phyloP scores from a whole-genome alignment of 2,888 invertebrate genomes.

The Nomada ruficornis region DNA sequence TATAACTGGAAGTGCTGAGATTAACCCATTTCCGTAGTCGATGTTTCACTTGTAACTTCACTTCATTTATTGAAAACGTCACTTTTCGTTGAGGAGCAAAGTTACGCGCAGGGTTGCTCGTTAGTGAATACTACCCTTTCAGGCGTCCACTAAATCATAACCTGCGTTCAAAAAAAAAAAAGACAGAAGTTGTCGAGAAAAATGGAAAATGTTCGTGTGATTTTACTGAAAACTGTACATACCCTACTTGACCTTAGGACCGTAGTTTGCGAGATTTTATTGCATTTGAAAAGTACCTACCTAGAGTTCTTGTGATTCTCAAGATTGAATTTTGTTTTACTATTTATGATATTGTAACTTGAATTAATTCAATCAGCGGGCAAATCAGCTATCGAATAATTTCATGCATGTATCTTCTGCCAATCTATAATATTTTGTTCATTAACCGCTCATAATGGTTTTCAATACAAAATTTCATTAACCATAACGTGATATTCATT shows the following conservation, averaged over 20 bases:
- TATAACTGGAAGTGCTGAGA: neutral
- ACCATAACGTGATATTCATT: neutral
- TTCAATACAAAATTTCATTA: neutral
- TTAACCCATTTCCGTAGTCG: conserved; percentile 22
- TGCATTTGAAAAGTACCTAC: too few species aligned
- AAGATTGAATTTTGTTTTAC: too few species aligned
- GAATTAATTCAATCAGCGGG: too few species aligned
- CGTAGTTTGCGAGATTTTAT: conserved; percentile 4
- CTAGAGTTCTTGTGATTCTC: too few species aligned
- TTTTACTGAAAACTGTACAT: neutral
- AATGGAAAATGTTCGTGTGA: neutral
- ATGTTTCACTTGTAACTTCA: neutral
- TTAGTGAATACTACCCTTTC: conserved; percentile 9
- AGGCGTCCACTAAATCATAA: conserved; percentile 9
- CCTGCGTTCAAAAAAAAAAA: neutral
- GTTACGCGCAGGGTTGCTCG: neutral
- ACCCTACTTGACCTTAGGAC: neutral
- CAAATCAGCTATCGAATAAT: too few species aligned
- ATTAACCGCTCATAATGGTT: too few species aligned
- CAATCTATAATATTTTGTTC: too few species aligned
- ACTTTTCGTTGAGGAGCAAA: conserved; percentile 3
- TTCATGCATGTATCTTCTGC: too few species aligned
- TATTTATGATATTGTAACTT: too few species aligned
- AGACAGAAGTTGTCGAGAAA: neutral
- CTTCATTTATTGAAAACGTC: conserved; percentile 24